Evolutionary conservation across 35 echinoderm and acorn worm genomes (phyloP).

Genomic region (Apostichopus parvimensis): DNA sequence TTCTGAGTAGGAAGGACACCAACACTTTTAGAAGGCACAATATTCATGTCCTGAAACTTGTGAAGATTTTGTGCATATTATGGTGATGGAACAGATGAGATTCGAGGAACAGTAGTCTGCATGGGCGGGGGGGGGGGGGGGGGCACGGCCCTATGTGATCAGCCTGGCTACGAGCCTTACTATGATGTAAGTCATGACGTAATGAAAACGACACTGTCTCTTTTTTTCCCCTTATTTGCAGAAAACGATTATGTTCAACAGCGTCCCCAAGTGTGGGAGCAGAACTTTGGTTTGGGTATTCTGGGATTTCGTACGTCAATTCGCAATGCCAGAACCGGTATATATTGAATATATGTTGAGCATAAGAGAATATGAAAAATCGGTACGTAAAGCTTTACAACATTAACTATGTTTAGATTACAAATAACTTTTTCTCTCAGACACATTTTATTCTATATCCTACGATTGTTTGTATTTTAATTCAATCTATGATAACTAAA

Average conservation of each 20-base stretch:
- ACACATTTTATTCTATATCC: background rate
- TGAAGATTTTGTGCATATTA: no score
- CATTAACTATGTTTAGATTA: background rate
- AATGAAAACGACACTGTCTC: no score
- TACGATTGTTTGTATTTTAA: background rate
- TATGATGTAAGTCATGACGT: no score
- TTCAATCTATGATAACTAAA: no score
- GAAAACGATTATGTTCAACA: conserved; percentile 51
- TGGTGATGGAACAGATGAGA: no score
- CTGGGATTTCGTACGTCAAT: conserved; percentile 50
- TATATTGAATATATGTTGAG: conserved; percentile 40
- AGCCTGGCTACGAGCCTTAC: no score
- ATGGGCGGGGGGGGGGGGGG: no score
- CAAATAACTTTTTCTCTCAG: background rate
- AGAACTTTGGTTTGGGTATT: conserved; percentile 50
- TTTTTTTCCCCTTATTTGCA: background rate
- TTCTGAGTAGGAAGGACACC: no score
- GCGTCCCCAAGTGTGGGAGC: conserved; percentile 53
- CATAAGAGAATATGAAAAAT: conserved; percentile 4
- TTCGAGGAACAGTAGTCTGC: no score
- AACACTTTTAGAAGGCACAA: no score
- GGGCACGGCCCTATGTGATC: no score
- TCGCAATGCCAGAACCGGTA: background rate
- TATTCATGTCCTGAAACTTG: no score
- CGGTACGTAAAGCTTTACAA: background rate